Evolutionary conservation across 1,140 invertebrate species (phyloP).

Genomic region (Pseudomyrmex cubaensis): DNA sequence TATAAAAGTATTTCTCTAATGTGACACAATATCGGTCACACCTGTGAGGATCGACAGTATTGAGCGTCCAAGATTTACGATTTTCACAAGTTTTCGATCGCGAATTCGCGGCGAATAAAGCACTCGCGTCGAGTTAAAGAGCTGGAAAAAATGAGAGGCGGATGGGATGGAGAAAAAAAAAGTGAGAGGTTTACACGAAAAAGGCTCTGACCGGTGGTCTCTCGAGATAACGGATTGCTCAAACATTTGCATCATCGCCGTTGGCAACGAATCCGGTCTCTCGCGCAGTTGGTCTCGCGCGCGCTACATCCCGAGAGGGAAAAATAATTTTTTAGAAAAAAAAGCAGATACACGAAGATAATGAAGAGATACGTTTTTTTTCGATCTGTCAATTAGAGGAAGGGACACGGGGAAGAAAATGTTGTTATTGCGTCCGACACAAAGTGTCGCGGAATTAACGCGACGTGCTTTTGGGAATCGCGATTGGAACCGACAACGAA

Average conservation of each 20-base stretch:
- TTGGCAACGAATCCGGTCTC: slow-evolving; percentile 19
- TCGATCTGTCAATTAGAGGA: slow-evolving; percentile 51
- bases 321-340: slow-evolving; percentile 20
- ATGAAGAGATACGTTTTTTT: neutral
- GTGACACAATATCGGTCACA: slow-evolving; percentile 37
- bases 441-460: slow-evolving; percentile 75
- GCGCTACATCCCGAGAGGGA: slow-evolving; percentile 9
- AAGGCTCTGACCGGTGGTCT: slow-evolving; percentile 32
- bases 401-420: neutral
- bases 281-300: neutral
- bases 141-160: slow-evolving; percentile 36
- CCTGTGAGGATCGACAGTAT: slow-evolving; percentile 52
- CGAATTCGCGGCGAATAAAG: slow-evolving; percentile 38
- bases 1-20: slow-evolving; percentile 61
- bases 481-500: slow-evolving; percentile 73
- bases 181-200: neutral
- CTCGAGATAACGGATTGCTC: slow-evolving; percentile 49
- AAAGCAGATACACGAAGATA: no score
- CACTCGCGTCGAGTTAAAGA: neutral
- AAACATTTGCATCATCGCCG: slow-evolving; percentile 47
- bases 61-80: slow-evolving; percentile 64
- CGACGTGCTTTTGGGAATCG: slow-evolving; percentile 73
- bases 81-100: slow-evolving; percentile 52
- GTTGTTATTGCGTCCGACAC: slow-evolving; percentile 28
- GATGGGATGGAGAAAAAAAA: slow-evolving; percentile 4